Conservation (phyloP, 2,888 invertebrate genomes). For the Pammene fasciana region DNA sequence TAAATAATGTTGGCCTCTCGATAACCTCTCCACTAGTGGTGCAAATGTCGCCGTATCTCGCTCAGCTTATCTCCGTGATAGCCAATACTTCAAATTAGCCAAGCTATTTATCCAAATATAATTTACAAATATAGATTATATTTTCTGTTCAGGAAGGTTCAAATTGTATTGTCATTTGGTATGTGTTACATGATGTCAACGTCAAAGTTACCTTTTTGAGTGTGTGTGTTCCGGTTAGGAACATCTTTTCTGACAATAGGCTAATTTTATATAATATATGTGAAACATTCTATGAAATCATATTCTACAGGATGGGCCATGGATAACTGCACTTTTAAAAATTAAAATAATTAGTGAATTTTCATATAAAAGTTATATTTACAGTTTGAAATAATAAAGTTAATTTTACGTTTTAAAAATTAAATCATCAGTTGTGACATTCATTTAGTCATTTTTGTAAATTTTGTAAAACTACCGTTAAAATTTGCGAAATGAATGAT, state of each 20-base stretch:
- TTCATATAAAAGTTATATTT: too few relatives aligned
- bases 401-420: too few relatives aligned
- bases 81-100: constrained; percentile 1
- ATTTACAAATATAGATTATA: not conserved
- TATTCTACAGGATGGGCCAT: too few relatives aligned
- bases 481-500: too few relatives aligned
- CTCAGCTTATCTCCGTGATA: constrained; percentile 16
- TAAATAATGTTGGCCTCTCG: constrained; percentile 33
- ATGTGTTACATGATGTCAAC: not conserved
- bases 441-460: too few relatives aligned
- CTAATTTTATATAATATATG: too few relatives aligned
- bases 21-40: constrained; percentile 35
- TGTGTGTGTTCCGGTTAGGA: not conserved
- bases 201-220: not conserved
- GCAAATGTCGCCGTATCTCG: constrained; percentile 28
- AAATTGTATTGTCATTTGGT: not conserved
- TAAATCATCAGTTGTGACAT: too few relatives aligned
- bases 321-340: too few relatives aligned
- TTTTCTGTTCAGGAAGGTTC: not conserved
- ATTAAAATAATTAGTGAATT: too few relatives aligned
- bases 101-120: not conserved
- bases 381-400: too few relatives aligned
- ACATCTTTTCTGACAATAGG: not conserved
- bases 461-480: too few relatives aligned
- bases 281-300: too few relatives aligned